Base-by-base conservation (phyloP, 1,140 invertebrate genomes). In the Araneus ventricosus region DNA sequence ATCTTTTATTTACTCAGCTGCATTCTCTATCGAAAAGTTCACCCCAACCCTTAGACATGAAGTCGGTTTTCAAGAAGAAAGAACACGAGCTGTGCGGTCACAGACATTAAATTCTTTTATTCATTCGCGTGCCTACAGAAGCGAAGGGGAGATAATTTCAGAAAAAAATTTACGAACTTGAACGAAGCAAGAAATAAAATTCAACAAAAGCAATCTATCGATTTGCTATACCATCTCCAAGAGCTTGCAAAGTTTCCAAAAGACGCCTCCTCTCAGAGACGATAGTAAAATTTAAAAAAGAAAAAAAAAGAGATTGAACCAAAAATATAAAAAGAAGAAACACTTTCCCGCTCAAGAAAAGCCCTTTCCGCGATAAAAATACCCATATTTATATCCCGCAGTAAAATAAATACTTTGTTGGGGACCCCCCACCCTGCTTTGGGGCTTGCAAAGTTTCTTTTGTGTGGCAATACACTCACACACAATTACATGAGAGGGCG, bases 371-470 rank as follows among this genome's bases (percentile, higher is more conserved):
- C 22, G 24, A 24, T 63, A 63, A 63, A 61, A 75, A 30, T 75
- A 30, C 30, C 34, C 14, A 75, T 75, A 75, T 75, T 75, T 75
- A 75, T 75, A 75, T 75, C 70, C 70, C 17, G 34, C 70, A 75
- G 70, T 34, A 37, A 75, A 75, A 34, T 75, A 75, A 75, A 75
- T 75, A 75, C 70, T 75, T 75, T 34, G 30, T 34, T 75, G 34
- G n/a, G 10, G 27, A 67, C 63, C 61, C 63, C 63, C 63, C 63
- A 67, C 27, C 27, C 27, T 14, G 63, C 27, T 67, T n/a, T 3
- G n/a, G 24, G 7, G n/a, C 10, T 67, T 67, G 10, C n/a, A 67
- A 67, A 67, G 63, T 67, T 67, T 8, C 6, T 67, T 75, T 75
- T 75, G 70, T 75, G 17, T 14, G 27, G 22, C 5, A 34, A 20